Base-by-base conservation (phyloP, 2,888 invertebrate species). In the Scaptomyza tumidula region DNA sequence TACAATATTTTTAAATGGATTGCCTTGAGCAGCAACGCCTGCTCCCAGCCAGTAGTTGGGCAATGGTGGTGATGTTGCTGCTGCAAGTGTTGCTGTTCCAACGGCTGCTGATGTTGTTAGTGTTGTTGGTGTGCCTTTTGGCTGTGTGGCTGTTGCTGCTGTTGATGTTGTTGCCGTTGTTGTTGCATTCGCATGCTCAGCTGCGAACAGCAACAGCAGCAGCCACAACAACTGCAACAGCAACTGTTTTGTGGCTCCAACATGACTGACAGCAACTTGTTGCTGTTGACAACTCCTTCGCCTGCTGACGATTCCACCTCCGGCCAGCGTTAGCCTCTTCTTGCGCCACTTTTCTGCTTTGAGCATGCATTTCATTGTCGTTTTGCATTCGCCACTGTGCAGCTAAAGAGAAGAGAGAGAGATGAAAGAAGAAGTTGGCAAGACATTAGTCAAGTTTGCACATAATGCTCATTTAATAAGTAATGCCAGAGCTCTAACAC, bases 301-400 rank as follows among this genome's bases (percentile, higher is more conserved):
- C 16, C 10, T 71, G 68, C 45, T 71, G 71, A 45, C 64, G 46
- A 31, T 24, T 61, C 44, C 61, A 64, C 45, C 61, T 66, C 45
- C 60, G 16, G 44, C 66, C 53, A 68, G 65, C 58, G 53, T 54
- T 82, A 71, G 75, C 84, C 81, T 88, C 89, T 80, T 79, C 75
- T 74, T 80, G 72, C 76, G 78, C 75, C 85, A 74, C 60, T 71
- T 70, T 86, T 86, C 89, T 87, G 87, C 88, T 88, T 89, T 88
- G 89, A 90, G 86, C 85, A 86, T 78, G 88, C 90, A 91, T 91
- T 88, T 91, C 92, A 92, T 92, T 90, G 90, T 91, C 89, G 87
- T 87, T 90, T 86, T 81, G 87, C 91, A 91, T 91, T 85, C 83
- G 86, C 86, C 86, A 76, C 78, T 88, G 78, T 75, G 74, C 79